Conservation (phyloP, 2,113 vertebrate genomes). For the Thomomys bottae region DNA sequence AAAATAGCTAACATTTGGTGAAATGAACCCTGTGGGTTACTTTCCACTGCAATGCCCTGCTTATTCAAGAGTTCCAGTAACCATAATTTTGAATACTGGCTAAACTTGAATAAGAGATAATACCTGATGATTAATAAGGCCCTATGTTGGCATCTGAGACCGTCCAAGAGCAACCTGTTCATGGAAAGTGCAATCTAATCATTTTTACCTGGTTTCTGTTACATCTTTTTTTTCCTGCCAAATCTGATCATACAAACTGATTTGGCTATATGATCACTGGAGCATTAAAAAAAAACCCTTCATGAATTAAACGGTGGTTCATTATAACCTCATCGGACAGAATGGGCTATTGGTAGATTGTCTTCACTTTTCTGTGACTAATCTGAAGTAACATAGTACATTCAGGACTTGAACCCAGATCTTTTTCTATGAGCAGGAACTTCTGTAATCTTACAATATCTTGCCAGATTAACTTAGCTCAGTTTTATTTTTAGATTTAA, state of each 20-base stretch:
- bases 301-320: not conserved
- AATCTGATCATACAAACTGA: not conserved
- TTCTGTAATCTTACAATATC: not conserved
- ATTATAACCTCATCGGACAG: not conserved
- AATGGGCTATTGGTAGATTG: not conserved
- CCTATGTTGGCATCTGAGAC: not conserved
- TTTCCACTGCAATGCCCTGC: not conserved
- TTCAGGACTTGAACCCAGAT: not conserved
- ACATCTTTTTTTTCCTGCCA: not conserved
- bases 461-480: not conserved
- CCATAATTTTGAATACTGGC: not conserved
- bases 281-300: not conserved
- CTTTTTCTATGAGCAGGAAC: not conserved
- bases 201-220: not conserved
- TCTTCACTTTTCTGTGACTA: not conserved
- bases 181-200: not conserved
- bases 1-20: not conserved
- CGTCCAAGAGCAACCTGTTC: not conserved
- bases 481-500: constrained; percentile 23
- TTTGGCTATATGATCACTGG: not conserved
- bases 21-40: not conserved
- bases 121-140: not conserved
- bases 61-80: not conserved
- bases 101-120: not conserved
- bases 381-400: not conserved